A percentile compares a stretch with the other conserved stretches of the same genome.
Evolutionary conservation across 1,140 invertebrate species (phyloP).

Genomic region (Drosophila micromelanica): DNA sequence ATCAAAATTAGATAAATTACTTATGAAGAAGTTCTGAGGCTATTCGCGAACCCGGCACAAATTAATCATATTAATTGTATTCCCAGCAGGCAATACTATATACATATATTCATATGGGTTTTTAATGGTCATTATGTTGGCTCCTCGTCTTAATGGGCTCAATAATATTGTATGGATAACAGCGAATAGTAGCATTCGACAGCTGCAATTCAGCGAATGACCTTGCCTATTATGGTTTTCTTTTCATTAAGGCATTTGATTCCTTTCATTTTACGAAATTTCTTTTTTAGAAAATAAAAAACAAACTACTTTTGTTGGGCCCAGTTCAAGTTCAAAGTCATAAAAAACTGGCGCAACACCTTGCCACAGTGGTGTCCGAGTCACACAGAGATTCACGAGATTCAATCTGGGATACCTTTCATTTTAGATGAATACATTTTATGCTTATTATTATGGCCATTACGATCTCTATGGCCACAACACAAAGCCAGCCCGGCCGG

Average conservation of each 20-base stretch:
- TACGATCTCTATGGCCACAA: slow-evolving; percentile 28
- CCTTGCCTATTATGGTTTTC: slow-evolving; percentile 15
- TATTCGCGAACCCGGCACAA: too few relatives aligned
- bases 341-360: slow-evolving; percentile 72
- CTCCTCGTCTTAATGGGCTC: too few relatives aligned
- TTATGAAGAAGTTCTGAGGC: too few relatives aligned
- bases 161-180: too few relatives aligned
- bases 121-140: too few relatives aligned
- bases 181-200: too few relatives aligned
- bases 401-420: slow-evolving; percentile 60
- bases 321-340: slow-evolving; percentile 81
- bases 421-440: slow-evolving; percentile 72
- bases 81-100: too few relatives aligned
- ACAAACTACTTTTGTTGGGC: slow-evolving; percentile 28
- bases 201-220: background rate
- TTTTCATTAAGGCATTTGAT: background rate
- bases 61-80: too few relatives aligned
- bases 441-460: slow-evolving; percentile 53
- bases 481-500: slow-evolving; percentile 23
- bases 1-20: too few relatives aligned
- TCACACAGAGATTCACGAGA: slow-evolving; percentile 20
- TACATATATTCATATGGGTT: too few relatives aligned
- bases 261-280: slow-evolving; percentile 50
- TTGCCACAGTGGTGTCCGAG: slow-evolving; percentile 17
- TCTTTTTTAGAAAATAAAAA: slow-evolving; percentile 23